Evolutionary conservation across 2,113 vertebrate genomes (phyloP), one percentile per base, ranked within the genome.

Genomic region (Spilogale gracilis): DNA sequence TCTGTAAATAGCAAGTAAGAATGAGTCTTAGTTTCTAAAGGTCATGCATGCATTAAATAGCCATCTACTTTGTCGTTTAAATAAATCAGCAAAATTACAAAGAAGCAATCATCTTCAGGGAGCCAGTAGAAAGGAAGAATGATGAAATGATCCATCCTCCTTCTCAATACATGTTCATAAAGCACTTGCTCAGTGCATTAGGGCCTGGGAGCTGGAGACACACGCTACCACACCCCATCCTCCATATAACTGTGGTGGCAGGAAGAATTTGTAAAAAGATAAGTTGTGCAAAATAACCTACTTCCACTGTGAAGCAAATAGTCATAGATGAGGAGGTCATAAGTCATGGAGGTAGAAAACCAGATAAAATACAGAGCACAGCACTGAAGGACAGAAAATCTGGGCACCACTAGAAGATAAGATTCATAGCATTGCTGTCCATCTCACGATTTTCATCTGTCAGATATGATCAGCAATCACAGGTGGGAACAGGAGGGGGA

Each of bases 1-100:
- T 96, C 94, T 61, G 25, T 3, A 4, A 96, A 90, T 0, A 17
- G 27, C 82, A 93, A 89, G 17, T 81, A 60, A 78, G 87, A 95
- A 0, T 14, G n/a, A 32, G 5, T 50, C 1, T 48, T 18, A 43
- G 5, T 61, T 91, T 71, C 45, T 82, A 58, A 96, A 88, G 43
- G 74, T 78, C 2, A 0, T 4, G 4, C 27, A 2, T 54, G 7
- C 20, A 12, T 52, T 56, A 79, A 45, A 23, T 16, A 1, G 0
- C 7, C 11, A 56, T 4, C 25, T 67, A 32, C 52, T 65, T 32
- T 65, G 20, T 81, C 43, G 54, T 74, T 69, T 90, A 84, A 67
- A 30, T 30, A 63, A 38, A 58, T 87, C 60, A 52, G 32, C n/a
- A 88, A 91, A 87, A 91, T 87, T 52, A 18, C 38, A 83, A 25